A percentile compares a stretch with the other conserved stretches of the same genome.
Conservation (phyloP, 2,113 vertebrate species). For the Pelusios castaneus region DNA sequence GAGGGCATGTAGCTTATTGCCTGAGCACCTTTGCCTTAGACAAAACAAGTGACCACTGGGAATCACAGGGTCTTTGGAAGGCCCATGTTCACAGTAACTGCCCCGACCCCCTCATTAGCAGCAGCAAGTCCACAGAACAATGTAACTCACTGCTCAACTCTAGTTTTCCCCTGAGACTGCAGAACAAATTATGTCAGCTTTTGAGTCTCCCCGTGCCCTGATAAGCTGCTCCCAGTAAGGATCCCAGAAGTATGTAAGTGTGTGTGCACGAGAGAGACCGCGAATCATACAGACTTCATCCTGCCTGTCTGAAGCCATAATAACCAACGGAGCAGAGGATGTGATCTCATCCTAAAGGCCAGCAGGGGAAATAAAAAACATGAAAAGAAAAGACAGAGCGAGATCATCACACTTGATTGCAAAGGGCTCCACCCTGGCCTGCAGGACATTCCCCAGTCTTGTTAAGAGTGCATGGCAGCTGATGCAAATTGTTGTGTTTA, state of each 20-base stretch:
- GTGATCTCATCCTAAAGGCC: constrained; percentile 65
- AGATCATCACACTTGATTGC: constrained; percentile 45
- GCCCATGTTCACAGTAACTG: background rate
- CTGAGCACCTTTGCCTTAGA: background rate
- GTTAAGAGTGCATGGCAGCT: background rate
- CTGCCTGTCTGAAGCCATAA: constrained; percentile 46
- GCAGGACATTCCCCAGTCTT: constrained; percentile 43
- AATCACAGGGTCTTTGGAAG: background rate
- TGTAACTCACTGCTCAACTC: background rate
- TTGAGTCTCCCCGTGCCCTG: background rate
- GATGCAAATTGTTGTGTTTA: constrained; percentile 56
- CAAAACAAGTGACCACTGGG: background rate
- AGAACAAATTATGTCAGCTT: background rate
- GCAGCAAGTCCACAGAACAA: background rate
- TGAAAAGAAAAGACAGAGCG: constrained; percentile 40
- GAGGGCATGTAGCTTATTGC: background rate
- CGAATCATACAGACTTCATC: constrained; percentile 35
- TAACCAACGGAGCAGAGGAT: constrained; percentile 64
- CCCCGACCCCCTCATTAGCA: background rate
- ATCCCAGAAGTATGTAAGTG: background rate
- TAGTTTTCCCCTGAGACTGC: background rate
- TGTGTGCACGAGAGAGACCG: background rate
- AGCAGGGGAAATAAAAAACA: constrained; percentile 50
- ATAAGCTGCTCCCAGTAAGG: background rate
- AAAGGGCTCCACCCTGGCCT: constrained; percentile 46